Evolutionary conservation across 2,797 vertebrate genomes (phyloP).

Genomic region (Enteromius argenteus): DNA sequence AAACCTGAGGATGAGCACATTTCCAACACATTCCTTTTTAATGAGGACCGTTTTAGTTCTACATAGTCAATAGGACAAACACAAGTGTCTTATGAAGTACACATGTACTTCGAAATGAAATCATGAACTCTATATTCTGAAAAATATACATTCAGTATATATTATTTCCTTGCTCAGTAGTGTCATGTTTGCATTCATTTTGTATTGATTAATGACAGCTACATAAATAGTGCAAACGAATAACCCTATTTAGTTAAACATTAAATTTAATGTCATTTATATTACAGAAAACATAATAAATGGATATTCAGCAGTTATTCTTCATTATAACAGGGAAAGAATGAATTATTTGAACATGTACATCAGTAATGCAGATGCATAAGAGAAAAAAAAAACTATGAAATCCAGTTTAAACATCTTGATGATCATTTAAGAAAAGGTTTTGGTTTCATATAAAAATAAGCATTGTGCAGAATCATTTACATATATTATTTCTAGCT

Average conservation of each 20-base stretch:
- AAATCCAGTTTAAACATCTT: slow-evolving; percentile 53
- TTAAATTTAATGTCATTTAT: slow-evolving; percentile 68
- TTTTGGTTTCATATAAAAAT: slow-evolving; percentile 68
- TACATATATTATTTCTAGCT: slow-evolving; percentile 72
- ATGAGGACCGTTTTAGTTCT: background rate
- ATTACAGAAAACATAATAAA: slow-evolving; percentile 64
- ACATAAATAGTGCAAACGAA: slow-evolving; percentile 27
- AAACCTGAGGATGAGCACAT: background rate
- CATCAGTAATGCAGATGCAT: slow-evolving; percentile 50
- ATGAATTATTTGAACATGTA: slow-evolving; percentile 56
- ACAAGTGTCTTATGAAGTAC: background rate
- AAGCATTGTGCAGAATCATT: slow-evolving; percentile 64
- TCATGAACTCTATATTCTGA: background rate
- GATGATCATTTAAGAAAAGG: slow-evolving; percentile 46
- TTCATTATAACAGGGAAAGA: slow-evolving; percentile 54
- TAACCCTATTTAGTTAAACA: slow-evolving; percentile 38
- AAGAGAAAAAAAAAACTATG: slow-evolving; percentile 30
- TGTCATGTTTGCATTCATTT: slow-evolving; percentile 16
- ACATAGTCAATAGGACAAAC: background rate
- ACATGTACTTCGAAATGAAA: background rate
- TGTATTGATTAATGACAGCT: slow-evolving; percentile 21
- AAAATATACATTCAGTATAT: background rate
- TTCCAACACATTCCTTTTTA: background rate
- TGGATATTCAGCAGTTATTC: slow-evolving; percentile 64
- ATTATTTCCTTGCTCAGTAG: background rate